These are phyloP conservation scores for Alethe diademata DNA, from an alignment of 2,113 vertebrate genomes.

Conservation along the genomic window DNA sequence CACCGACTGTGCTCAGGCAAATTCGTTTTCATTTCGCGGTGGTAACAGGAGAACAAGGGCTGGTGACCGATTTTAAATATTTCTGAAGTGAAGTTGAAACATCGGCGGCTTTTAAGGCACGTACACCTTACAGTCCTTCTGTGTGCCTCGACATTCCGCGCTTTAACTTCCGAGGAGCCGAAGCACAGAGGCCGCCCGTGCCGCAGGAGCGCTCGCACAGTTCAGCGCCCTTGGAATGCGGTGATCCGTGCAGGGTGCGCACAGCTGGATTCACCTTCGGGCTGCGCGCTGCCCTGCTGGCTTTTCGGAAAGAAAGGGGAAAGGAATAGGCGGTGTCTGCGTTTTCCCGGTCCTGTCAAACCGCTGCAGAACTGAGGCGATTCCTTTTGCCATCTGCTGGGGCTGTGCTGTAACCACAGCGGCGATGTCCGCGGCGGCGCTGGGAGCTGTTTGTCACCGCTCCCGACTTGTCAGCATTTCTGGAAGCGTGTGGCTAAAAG, in stretches of 20 bases:
- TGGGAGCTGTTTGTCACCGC: not conserved
- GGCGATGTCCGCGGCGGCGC: not conserved
- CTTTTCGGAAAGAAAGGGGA: not conserved
- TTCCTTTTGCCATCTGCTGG: conserved; percentile 36
- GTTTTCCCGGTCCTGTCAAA: not conserved
- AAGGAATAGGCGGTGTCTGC: too few species aligned
- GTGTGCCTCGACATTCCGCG: rapidly evolving
- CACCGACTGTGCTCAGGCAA: not conserved
- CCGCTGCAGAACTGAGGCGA: not conserved
- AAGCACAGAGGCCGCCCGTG: not conserved
- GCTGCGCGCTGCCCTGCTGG: rapidly evolving
- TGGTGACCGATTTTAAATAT: rapidly evolving
- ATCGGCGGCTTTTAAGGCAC: rapidly evolving
- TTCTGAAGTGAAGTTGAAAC: not conserved
- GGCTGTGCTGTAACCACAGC: not conserved
- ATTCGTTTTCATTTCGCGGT: rapidly evolving
- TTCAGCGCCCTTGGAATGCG: not conserved
- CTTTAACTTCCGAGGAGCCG: rapidly evolving
- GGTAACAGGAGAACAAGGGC: not conserved
- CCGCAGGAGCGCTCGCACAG: rapidly evolving
- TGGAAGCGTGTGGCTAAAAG: conserved; percentile 58
- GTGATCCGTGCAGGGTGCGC: rapidly evolving
- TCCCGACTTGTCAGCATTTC: conserved; percentile 38
- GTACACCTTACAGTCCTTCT: rapidly evolving
- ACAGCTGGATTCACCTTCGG: rapidly evolving